Evolutionary conservation across 2,888 invertebrate species (phyloP).

Genomic region (Exephanes ischioxanthus): DNA sequence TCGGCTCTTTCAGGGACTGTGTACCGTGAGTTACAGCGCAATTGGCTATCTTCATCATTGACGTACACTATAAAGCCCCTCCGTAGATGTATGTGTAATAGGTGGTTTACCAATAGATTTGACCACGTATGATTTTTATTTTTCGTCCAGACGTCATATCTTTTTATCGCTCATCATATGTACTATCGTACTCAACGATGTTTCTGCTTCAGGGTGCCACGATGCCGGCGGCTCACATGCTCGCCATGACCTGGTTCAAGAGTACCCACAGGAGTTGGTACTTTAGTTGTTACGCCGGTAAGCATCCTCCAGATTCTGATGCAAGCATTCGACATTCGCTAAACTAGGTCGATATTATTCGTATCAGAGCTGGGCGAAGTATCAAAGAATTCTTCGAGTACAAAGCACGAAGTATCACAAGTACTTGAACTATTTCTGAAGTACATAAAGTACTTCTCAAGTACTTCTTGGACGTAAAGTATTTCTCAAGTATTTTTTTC

Average conservation of each 20-base stretch:
- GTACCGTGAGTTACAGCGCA: conserved; percentile 84
- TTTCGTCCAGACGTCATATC: background rate
- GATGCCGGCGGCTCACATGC: conserved; percentile 87
- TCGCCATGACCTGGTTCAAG: conserved; percentile 88
- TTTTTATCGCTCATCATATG: background rate
- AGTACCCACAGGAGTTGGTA: conserved; percentile 86
- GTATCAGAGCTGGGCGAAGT: no score
- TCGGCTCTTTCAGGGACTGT: conserved; percentile 86
- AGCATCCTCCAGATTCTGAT: conserved; percentile 42
- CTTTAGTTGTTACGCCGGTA: conserved; percentile 87
- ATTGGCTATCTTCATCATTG: conserved; percentile 11
- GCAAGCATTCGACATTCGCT: background rate
- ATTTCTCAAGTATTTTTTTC: no score
- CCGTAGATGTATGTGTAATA: background rate
- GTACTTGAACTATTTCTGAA: no score
- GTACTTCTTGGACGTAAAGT: no score
- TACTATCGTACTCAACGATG: background rate
- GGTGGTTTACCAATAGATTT: background rate
- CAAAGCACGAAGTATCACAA: no score
- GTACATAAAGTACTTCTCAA: no score
- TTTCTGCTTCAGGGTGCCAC: conserved; percentile 85
- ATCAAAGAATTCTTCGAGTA: no score
- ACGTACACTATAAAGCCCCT: background rate
- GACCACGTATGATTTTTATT: background rate
- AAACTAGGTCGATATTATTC: background rate